Percentiles rank a stretch among this genome's conserved stretches.
These are phyloP conservation scores for Poeciliopsis turneri DNA, from an alignment of 2,797 vertebrate genomes.

Conservation along the genomic window DNA sequence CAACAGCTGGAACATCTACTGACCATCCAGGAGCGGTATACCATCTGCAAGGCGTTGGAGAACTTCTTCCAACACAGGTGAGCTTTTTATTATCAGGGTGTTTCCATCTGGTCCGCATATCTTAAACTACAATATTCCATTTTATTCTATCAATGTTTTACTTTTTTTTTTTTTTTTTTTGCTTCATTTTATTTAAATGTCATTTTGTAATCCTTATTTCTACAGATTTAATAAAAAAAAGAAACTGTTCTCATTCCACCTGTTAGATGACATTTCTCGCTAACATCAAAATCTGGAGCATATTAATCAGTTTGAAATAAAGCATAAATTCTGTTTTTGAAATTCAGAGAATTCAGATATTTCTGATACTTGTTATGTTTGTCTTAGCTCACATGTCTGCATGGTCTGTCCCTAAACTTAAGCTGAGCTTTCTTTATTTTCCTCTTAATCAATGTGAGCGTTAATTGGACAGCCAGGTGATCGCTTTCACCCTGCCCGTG, in stretches of 20 bases:
- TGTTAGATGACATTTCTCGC: background rate
- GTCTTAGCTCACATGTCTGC: background rate
- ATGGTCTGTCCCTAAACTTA: background rate
- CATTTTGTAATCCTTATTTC: background rate
- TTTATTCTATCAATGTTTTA: background rate
- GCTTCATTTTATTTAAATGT: background rate
- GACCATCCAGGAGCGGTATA: slow-evolving; percentile 91
- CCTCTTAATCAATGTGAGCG: slow-evolving; percentile 12
- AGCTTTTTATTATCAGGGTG: slow-evolving; percentile 5
- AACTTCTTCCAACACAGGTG: slow-evolving; percentile 99
- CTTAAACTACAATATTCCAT: background rate
- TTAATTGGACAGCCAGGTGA: slow-evolving; percentile 12
- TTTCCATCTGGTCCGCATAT: background rate
- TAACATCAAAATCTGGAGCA: background rate
- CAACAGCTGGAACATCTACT: slow-evolving; percentile 97
- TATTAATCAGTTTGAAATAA: background rate
- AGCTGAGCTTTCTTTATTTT: slow-evolving; percentile 14
- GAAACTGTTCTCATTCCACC: too few species aligned
- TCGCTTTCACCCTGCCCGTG: slow-evolving; percentile 45
- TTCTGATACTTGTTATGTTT: background rate
- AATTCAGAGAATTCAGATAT: background rate
- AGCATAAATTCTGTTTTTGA: background rate
- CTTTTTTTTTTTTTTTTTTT: too few species aligned
- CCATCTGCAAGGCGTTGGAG: slow-evolving; percentile 92
- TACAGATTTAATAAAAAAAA: background rate